Base-by-base conservation (phyloP, 2,888 invertebrate species). In the Acronicta alni region DNA sequence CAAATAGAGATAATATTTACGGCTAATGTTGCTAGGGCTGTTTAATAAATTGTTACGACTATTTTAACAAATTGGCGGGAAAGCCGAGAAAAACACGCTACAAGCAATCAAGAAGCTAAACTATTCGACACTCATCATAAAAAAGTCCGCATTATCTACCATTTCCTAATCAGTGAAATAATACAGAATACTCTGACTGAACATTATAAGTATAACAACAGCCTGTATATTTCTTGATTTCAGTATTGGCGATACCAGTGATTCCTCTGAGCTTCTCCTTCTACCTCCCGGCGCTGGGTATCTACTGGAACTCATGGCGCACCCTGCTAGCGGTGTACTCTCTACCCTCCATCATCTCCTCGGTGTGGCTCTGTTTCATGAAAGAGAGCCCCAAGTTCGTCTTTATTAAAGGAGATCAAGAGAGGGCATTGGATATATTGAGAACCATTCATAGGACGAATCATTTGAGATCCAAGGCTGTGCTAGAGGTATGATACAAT, bases 341-440 rank as follows among this genome's bases (percentile, higher is more conserved):
- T 0, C 14, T 95, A 0, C 96, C 97, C 0, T 94, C 96, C 56
- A 61, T 97, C 0, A 47, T 96, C 3, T 94, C 96, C 0, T 94
- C 96, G 0, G 14, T 95, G 0, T 94, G 95, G 67, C 82, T 96
- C 12, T 86, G 89, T 30, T 91, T 91, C 57, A 91, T 96, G 79
- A 96, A 97, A 0, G 98, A 98, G 85, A 97, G 97, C 72, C 97
- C 98, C 0, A 97, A 97, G 84, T 98, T 96, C 81, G 88, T 96
- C 32, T 91, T 96, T 43, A 89, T 95, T 0, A 96, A 95, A 72
- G 96, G 96, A 85, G 80, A 90, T 83, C 67, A 89, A 32, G 87
- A 93, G 0, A 90, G 93, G 60, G 96, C 97, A 0, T 76, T 97
- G 44, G 67, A 85, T 2, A 86, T 88, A 14, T 68, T 93, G 48